Evolutionary conservation across 53 echinoderm and acorn worm species (phyloP), one percentile per base, ranked within the genome.

Genomic region (Paelopatides confundens): DNA sequence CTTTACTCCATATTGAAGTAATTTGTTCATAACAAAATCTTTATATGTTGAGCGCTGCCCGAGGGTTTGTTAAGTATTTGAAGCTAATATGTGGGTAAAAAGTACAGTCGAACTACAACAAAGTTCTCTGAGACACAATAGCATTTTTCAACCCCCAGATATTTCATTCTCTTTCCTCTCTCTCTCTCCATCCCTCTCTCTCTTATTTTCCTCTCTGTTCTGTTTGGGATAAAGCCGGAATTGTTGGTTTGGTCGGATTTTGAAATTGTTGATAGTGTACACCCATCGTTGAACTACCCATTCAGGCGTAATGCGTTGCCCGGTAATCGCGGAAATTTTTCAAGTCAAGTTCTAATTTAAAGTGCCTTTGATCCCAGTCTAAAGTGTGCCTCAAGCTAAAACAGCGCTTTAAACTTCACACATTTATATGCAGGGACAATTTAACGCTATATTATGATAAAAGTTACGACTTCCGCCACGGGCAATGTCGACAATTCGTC

Each of bases 11-110:
- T 43, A 18, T 58, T 58, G 58, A 58, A 58, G 58, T 58, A 58
- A 33, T 53, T 81, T 81, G n/a, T n/a, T 81, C 81, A 81, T 81
- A 81, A 81, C 81, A 81, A 81, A 81, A 81, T 81, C 81, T 81
- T 51, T 54, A 81, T n/a, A n/a, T 52, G 81, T 81, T 81, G 53
- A 81, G 58, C 53, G 58, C 81, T 50, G 81, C 81, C 81, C 30
- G 49, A 53, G 81, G 81, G 81, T 8, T 36, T 32, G n/a, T 74
- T 36, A 39, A 74, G 74, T 74, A 46, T 74, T 74, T 40, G 47
- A 23, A 74, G 74, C 74, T 74, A 39, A 38, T 74, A 74, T 74
- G 74, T 43, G 74, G 74, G 47, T 46, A 74, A 74, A n/a, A 74
- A 74, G 74, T 74, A 24, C 74, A 74, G 74, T 23, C 74, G 74